Base-by-base conservation (phyloP, 2,797 vertebrate genomes). In the Telmatherina bonti region DNA sequence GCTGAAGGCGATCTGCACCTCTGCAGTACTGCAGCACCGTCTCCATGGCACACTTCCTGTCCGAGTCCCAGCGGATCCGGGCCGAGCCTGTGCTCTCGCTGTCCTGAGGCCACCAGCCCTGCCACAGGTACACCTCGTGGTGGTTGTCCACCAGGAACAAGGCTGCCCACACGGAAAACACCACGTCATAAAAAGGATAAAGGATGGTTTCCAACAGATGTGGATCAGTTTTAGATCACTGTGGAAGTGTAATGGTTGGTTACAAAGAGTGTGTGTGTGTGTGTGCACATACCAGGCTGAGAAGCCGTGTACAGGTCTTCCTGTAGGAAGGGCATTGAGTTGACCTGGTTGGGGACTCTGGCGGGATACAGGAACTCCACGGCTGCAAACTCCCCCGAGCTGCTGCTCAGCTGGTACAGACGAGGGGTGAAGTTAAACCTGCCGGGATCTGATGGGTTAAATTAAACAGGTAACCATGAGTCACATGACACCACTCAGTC, bases 61-160 rank as follows among this genome's bases (percentile, higher is more conserved):
- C 98, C 0, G 96, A 91, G 36, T 98, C 97, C 98, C 98, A 99
- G 88, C 97, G 96, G 73, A 99, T 97, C 13, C 95, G 94, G 58
- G 98, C 97, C 0, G 97, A 99, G 27, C 98, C 98, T 0, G 97
- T 92, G 35, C 95, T 95, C 93, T 97, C 96, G 11, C 95, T 96
- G 89, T 98, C 97, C 26, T 95, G 93, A 54, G 98, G 98, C 97
- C 98, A 99, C 98, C 98, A 99, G 87, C 98, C 98, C 91, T 99
- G 97, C 98, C 98, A 99, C 83, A 99, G 94, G 93, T 99, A 99
- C 2, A 99, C 97, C 93, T 99, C 98, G 0, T 99, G 98, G 93
- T 97, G 96, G 91, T 99, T 99, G 93, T 99, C 98, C 79, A 99
- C 98, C 74, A 99, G 95, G 91, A 98, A 99, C 63, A 99, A 88